Evolutionary conservation across 2,797 vertebrate genomes (phyloP).

Genomic region (Sciurus carolinensis): DNA sequence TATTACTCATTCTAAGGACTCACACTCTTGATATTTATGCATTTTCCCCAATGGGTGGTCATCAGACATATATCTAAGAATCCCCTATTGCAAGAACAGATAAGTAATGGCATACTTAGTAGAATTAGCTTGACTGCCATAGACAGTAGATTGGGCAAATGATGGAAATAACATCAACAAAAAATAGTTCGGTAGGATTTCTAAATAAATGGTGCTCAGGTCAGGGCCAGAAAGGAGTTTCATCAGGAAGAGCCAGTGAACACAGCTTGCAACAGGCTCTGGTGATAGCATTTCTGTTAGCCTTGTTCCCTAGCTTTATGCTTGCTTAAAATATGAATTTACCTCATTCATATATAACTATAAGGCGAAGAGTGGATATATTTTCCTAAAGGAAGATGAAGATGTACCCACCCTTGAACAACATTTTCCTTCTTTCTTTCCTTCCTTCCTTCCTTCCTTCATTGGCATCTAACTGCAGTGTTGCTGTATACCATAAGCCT

Average conservation of each 20-base stretch:
- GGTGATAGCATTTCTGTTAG: not conserved
- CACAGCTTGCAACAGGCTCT: rapidly evolving
- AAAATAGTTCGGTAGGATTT: not conserved
- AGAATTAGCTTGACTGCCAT: not conserved
- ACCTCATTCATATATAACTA: not conserved
- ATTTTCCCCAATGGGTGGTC: not conserved
- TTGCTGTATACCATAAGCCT: not conserved
- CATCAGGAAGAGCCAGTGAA: not conserved
- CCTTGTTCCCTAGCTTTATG: not conserved
- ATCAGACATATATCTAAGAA: not conserved
- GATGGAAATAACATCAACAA: not conserved
- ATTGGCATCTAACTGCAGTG: too few relatives aligned
- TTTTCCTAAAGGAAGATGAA: not conserved
- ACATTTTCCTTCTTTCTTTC: rapidly evolving
- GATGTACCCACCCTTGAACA: not conserved
- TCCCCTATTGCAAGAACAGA: not conserved
- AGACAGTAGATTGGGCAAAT: not conserved
- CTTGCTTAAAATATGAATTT: not conserved
- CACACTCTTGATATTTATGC: not conserved
- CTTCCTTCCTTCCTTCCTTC: not conserved
- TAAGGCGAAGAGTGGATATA: not conserved
- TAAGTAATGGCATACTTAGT: not conserved
- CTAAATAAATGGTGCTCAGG: not conserved
- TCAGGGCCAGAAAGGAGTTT: too few relatives aligned
- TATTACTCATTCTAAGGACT: not conserved